phyloP scores from a whole-genome alignment of 2,113 vertebrate species.

The Aptenodytes forsteri region DNA sequence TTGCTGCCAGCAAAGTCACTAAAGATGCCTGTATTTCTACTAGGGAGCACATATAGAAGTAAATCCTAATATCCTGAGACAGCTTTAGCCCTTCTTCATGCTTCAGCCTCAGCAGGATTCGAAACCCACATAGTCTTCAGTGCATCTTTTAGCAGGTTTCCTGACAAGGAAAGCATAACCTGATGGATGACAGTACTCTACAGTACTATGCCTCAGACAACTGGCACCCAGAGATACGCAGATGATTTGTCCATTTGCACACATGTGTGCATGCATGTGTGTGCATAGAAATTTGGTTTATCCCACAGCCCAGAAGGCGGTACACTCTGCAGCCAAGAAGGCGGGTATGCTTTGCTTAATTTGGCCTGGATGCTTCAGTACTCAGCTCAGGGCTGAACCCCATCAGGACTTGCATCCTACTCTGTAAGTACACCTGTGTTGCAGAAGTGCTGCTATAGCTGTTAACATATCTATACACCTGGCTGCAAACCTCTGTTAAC shows the following conservation, averaged over 20 bases:
- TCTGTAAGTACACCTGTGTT: background rate
- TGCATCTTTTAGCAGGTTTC: background rate
- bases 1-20: background rate
- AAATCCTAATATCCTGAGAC: background rate
- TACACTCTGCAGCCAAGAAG: background rate
- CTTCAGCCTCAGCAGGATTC: background rate
- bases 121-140: rapidly evolving
- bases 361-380: background rate
- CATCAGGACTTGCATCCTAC: background rate
- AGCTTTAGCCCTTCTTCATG: background rate
- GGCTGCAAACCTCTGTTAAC: background rate
- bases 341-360: background rate
- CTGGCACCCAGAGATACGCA: background rate
- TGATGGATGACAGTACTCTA: background rate
- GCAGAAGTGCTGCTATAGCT: background rate
- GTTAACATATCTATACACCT: background rate
- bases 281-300: background rate
- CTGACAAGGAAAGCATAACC: background rate
- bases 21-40: background rate
- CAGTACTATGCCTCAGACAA: background rate
- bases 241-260: background rate
- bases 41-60: background rate
- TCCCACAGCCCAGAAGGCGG: background rate
- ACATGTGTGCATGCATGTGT: rapidly evolving
- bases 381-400: background rate